Base-by-base conservation (phyloP, 2,888 invertebrate genomes). In the Meliscaeva auricollis region DNA sequence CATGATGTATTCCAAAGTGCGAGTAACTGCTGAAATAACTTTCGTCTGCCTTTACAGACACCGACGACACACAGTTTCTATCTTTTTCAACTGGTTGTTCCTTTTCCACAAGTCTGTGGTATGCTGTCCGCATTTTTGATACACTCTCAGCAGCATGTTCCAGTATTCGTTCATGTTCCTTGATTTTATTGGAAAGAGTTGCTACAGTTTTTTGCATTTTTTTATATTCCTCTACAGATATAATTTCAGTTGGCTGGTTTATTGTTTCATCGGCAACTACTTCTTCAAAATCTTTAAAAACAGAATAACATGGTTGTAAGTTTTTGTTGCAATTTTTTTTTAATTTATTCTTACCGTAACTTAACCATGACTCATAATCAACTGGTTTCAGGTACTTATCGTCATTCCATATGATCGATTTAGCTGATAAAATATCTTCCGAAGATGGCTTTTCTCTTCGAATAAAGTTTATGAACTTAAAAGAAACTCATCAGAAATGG, bases 1-100 rank as follows among this genome's bases (percentile, higher is more conserved):
- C 97, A 90, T 97, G 96, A 92, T 99, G 99, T 89, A 98, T 98
- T 22, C 96, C 95, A 92, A 96, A 97, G 92, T 98, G 98, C 66
- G 97, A 95, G 90, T 98, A 98, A 1, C 97, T 96, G 89, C 94
- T 95, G 87, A 97, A 97, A 91, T 97, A 97, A 58, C 95, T 94
- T 88, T 94, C 95, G 90, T 98, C 98, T 88, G 94, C 88, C 11
- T 76, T 92, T 8, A 92, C 91, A 0, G 92, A 92, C 89, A 93
- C 92, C 7, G 85, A 73, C 1, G 75, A 70, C 13, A 75, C 62
- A 44, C 60, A 70, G 15, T 46, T 73, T 30, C 3, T 79, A 1
- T 68, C 80, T 8, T 52, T 44, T 4, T 66, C 75, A 1, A 72
- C 30, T 2, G 15, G 46, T 48, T 87, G 46, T 48, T 87, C 89